A percentile compares a stretch with the other conserved stretches of the same genome.
phyloP scores from a whole-genome alignment of 2,888 invertebrate genomes.

The Apoderus coryli region DNA sequence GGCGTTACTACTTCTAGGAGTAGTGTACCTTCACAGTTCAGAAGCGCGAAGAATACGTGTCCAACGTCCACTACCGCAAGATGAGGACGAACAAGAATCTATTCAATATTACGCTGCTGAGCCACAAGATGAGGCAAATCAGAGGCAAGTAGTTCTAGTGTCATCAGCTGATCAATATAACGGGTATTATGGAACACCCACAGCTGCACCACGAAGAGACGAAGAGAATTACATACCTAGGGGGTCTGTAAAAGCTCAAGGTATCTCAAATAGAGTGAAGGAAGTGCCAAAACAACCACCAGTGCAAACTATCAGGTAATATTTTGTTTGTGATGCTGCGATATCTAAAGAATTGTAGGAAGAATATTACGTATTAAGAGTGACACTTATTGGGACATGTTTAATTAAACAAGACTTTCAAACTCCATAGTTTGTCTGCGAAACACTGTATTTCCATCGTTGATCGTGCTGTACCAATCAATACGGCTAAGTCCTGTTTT shows the following conservation, averaged over 20 bases:
- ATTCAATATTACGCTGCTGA: slow-evolving; percentile 33
- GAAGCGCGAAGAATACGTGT: slow-evolving; percentile 37
- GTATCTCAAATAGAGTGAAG: slow-evolving; percentile 34
- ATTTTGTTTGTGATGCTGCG: not conserved
- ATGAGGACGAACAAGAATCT: slow-evolving; percentile 33
- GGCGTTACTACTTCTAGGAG: slow-evolving; percentile 23
- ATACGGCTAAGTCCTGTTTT: no score
- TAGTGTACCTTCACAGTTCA: slow-evolving; percentile 20
- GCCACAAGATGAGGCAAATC: slow-evolving; percentile 23
- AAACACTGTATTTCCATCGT: no score
- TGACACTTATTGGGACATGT: no score
- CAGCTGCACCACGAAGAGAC: slow-evolving; percentile 24
- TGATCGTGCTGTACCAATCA: no score
- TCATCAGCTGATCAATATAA: slow-evolving; percentile 33
- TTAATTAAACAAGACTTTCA: no score
- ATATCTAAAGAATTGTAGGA: not conserved
- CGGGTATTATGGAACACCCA: slow-evolving; percentile 34
- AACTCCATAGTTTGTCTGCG: no score
- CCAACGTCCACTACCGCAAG: slow-evolving; percentile 34
- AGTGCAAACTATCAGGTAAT: slow-evolving; percentile 53
- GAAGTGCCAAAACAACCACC: slow-evolving; percentile 52
- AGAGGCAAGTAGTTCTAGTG: slow-evolving; percentile 14
- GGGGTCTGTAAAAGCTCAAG: slow-evolving; percentile 19
- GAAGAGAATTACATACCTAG: slow-evolving; percentile 30
- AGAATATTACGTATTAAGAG: not conserved